These are phyloP conservation scores for Sycobia sp. DNA, from an alignment of 1,140 invertebrate species.

Conservation along the genomic window DNA sequence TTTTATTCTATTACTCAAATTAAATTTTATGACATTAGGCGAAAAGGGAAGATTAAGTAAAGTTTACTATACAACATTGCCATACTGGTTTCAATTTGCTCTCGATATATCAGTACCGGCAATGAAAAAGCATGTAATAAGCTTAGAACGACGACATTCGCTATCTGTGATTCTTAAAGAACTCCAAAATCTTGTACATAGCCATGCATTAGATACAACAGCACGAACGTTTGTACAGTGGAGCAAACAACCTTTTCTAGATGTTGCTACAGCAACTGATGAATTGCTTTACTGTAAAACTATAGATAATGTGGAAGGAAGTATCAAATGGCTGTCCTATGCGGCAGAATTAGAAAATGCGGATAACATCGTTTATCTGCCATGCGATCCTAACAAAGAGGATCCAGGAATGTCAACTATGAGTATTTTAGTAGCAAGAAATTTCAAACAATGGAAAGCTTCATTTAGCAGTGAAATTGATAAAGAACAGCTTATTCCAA, in stretches of 20 bases:
- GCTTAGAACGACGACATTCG: constrained; percentile 60
- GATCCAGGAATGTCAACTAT: constrained; percentile 52
- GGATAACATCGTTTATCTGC: constrained; percentile 56
- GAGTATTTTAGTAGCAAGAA: constrained; percentile 68
- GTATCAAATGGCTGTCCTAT: constrained; percentile 34
- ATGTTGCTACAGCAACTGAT: constrained; percentile 38
- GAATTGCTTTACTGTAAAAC: constrained; percentile 34
- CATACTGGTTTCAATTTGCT: constrained; percentile 68
- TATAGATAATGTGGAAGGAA: constrained; percentile 24
- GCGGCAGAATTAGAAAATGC: constrained; percentile 36
- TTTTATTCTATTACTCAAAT: too few species aligned
- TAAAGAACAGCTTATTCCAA: constrained; percentile 54
- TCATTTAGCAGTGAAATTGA: constrained; percentile 48
- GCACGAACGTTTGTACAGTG: constrained; percentile 54
- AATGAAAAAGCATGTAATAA: constrained; percentile 62
- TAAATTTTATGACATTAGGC: constrained; percentile 34
- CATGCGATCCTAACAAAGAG: constrained; percentile 58
- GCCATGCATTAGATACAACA: constrained; percentile 58
- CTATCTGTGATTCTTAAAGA: constrained; percentile 64
- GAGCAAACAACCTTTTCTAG: constrained; percentile 52
- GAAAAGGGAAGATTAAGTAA: constrained; percentile 61
- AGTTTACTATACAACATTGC: constrained; percentile 63
- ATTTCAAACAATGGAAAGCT: constrained; percentile 70
- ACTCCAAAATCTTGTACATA: constrained; percentile 60
- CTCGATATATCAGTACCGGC: constrained; percentile 64